Evolutionary conservation across 2,113 vertebrate genomes (phyloP).

Genomic region (Podocnemis expansa): DNA sequence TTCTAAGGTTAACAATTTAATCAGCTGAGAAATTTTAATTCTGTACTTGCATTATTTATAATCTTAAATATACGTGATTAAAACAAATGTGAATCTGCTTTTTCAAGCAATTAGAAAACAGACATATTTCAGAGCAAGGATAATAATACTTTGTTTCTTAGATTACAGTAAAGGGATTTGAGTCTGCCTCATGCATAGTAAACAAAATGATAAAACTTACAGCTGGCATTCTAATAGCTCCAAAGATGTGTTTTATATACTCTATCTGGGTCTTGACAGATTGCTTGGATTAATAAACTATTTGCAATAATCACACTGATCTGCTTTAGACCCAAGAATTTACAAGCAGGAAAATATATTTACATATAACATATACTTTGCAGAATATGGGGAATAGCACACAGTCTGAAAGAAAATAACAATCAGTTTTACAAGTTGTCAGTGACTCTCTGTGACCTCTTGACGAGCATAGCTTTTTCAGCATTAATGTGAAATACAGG

Average conservation of each 20-base stretch:
- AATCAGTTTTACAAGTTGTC: not conserved
- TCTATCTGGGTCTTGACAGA: not conserved
- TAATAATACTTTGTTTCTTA: not conserved
- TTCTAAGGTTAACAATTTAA: not conserved
- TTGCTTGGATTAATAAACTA: not conserved
- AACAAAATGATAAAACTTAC: not conserved
- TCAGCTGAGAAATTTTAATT: not conserved
- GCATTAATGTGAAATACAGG: not conserved
- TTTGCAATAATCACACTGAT: constrained; percentile 1
- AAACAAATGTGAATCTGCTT: not conserved
- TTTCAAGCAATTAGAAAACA: not conserved
- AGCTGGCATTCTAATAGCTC: not conserved
- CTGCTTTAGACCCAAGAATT: not conserved
- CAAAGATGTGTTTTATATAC: not conserved
- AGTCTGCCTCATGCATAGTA: not conserved
- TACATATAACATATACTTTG: not conserved
- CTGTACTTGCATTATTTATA: not conserved
- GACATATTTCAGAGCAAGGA: not conserved
- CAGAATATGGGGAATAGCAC: not conserved
- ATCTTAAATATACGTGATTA: not conserved
- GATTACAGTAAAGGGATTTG: not conserved
- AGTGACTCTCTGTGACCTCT: not conserved
- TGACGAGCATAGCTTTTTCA: not conserved
- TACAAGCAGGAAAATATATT: not conserved
- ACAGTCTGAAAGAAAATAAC: not conserved